Percentiles rank a stretch among this genome's conserved stretches.
Conservation (phyloP, 2,888 invertebrate species). For the Charanyca ferruginea region DNA sequence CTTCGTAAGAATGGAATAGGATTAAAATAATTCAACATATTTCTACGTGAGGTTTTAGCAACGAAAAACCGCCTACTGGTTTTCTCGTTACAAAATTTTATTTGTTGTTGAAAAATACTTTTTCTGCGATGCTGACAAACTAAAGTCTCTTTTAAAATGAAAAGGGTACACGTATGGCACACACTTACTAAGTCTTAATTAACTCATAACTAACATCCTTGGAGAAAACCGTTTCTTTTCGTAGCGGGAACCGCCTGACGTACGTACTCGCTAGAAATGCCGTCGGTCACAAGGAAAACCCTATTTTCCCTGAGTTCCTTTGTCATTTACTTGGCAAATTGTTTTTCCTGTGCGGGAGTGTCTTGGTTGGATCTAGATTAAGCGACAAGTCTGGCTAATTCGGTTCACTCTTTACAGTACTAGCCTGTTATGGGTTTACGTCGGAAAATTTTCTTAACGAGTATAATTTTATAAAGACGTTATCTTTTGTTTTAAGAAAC, state of each 20-base stretch:
- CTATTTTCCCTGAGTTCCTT: conserved; percentile 77
- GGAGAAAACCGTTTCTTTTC: conserved; percentile 59
- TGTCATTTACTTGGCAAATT: conserved; percentile 83
- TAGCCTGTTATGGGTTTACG: conserved; percentile 68
- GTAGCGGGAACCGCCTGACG: conserved; percentile 57
- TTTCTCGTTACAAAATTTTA: conserved; percentile 15
- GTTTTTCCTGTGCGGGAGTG: conserved; percentile 79
- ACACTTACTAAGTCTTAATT: conserved; percentile 57
- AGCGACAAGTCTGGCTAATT: conserved; percentile 78
- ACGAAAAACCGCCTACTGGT: conserved; percentile 6
- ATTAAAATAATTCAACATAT: conserved; percentile 61
- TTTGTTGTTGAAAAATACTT: conserved; percentile 13
- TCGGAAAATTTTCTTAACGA: conserved; percentile 41
- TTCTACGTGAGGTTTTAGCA: conserved; percentile 33
- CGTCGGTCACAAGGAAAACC: conserved; percentile 71
- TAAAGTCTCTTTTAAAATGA: conserved; percentile 32
- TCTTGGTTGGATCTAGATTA: conserved; percentile 81
- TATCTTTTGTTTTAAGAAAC: conserved; percentile 1
- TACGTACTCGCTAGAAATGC: conserved; percentile 57
- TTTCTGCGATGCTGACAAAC: conserved; percentile 4
- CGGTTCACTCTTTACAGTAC: conserved; percentile 64
- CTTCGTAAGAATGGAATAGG: conserved; percentile 56
- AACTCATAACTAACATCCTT: conserved; percentile 62
- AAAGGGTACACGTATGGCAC: conserved; percentile 33
- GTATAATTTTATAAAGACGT: conserved; percentile 10